Evolutionary conservation across 2,113 vertebrate genomes (phyloP).

Genomic region (Bostrychus sinensis): DNA sequence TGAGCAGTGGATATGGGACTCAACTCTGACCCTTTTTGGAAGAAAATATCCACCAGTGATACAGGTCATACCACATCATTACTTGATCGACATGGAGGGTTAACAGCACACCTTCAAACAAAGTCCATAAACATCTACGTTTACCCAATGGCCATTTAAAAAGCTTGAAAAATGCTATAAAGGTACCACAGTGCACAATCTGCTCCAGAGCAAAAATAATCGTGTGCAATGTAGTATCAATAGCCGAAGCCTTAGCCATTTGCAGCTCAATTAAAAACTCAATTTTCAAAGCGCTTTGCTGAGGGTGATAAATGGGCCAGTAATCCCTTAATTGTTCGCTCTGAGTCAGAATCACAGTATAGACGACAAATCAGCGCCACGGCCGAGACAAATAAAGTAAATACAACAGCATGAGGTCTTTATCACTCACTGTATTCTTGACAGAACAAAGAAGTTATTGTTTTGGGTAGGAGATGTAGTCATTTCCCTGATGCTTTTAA

Average conservation of each 20-base stretch:
- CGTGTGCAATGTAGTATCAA: constrained; percentile 59
- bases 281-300: constrained; percentile 74
- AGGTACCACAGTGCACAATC: constrained; percentile 16
- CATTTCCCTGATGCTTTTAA: not conserved
- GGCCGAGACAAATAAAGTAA: constrained; percentile 40
- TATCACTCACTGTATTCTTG: constrained; percentile 1
- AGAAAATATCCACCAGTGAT: constrained; percentile 25
- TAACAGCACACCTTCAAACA: constrained; percentile 10
- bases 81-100: constrained; percentile 30
- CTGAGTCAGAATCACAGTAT: constrained; percentile 56
- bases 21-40: constrained; percentile 56
- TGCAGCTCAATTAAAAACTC: constrained; percentile 78
- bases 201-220: constrained; percentile 21
- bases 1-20: constrained; percentile 39
- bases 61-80: constrained; percentile 30
- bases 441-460: constrained; percentile 5
- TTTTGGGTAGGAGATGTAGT: not conserved
- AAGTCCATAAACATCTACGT: not conserved
- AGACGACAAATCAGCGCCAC: constrained; percentile 41
- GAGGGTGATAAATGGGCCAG: constrained; percentile 67
- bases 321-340: constrained; percentile 74
- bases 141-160: not conserved
- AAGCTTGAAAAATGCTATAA: not conserved
- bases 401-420: constrained; percentile 45
- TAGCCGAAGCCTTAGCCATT: constrained; percentile 61